Evolutionary conservation across 2,797 vertebrate genomes (phyloP), one percentile per base, ranked within the genome.

Genomic region (Eptatretus atami): DNA sequence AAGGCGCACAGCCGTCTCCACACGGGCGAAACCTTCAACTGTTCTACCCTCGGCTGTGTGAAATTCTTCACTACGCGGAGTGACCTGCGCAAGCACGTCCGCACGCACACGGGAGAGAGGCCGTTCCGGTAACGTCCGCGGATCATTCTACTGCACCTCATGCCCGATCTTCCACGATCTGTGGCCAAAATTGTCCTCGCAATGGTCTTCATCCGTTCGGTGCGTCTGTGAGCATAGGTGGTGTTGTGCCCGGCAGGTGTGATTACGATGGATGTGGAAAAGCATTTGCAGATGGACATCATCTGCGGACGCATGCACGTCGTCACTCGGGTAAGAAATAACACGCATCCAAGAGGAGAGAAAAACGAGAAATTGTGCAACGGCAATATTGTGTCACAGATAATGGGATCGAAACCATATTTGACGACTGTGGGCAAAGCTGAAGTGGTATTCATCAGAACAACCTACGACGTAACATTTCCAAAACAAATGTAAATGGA

Each of bases 51-150:
- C 15, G 57, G 57, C 57, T 61, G 57, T 25, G 10, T 25, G 15
- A 61, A 61, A 24, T 61, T 61, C 57, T 61, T 61, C 57, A 61
- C 57, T 10, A 61, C 57, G 24, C 11, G 15, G 57, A 61, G 57
- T 25, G 57, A 61, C 57, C 12, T 61, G 12, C 57, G 57, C 57
- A 61, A 61, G 57, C 57, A 61, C 57, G 12, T 96, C 71, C 83
- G 92, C 67, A 99, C 92, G 52, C 92, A 99, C 74, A 99, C 90
- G 64, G 86, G 92, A 61, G 57, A 61, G 57, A n/a, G 57, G 9
- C 57, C 57, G 10, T 61, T 61, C 57, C 9, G 24, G 57, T 61
- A 25, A 61, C 15, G 10, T 44, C 31, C 31, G 31, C 31, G 2
- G 31, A 44, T 8, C 31, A 44, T 44, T 44, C 6, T 3, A 44